Evolutionary conservation across 1,140 invertebrate species (phyloP).

Genomic region (Archegozetes longisetosus): DNA sequence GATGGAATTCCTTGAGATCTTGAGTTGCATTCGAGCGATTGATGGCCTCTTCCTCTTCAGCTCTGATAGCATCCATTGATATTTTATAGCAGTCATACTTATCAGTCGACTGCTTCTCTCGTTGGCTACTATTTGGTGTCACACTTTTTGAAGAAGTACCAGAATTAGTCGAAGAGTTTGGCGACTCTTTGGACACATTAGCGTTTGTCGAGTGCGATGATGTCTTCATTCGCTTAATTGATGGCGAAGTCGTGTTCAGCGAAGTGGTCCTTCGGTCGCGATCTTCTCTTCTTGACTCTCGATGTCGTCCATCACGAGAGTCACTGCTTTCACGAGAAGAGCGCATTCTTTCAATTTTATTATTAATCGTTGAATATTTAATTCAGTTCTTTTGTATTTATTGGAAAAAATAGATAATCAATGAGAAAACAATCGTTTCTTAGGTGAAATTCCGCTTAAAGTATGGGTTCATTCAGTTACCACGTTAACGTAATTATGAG

Average conservation of each 20-base stretch:
- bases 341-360: background rate
- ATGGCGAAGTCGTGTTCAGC: background rate
- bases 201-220: no score
- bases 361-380: no score
- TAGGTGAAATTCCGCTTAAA: no score
- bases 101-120: background rate
- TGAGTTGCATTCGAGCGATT: background rate
- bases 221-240: background rate
- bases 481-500: no score
- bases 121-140: background rate
- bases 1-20: background rate
- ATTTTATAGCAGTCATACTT: background rate
- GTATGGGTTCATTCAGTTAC: no score
- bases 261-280: background rate
- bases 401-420: no score
- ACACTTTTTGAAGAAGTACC: background rate
- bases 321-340: background rate
- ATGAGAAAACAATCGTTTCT: no score
- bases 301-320: background rate
- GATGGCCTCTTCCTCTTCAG: background rate
- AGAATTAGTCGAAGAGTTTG: background rate
- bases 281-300: background rate
- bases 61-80: background rate
- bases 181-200: no score
- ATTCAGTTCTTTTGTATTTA: no score